phyloP scores from a whole-genome alignment of 92 coral and sea anemone genomes.

The Isaurus tuberculatus region DNA sequence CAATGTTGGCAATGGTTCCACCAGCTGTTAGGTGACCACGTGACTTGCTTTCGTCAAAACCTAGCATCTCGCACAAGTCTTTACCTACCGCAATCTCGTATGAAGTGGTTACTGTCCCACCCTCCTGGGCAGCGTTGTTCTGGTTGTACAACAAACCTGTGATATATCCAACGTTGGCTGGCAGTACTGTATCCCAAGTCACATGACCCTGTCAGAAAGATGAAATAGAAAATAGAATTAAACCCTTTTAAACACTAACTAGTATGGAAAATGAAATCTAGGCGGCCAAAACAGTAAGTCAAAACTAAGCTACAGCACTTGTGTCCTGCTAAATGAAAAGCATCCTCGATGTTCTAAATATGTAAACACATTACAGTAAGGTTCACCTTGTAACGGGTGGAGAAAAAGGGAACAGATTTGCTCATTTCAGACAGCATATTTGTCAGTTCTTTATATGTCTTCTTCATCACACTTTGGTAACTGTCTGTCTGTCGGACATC shows the following conservation, averaged over 20 bases:
- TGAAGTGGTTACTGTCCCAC: slow-evolving; percentile 77
- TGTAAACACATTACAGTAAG: not conserved
- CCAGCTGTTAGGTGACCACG: slow-evolving; percentile 83
- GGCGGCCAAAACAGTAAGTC: too few species aligned
- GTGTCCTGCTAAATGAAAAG: not conserved
- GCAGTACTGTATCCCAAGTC: slow-evolving; percentile 89
- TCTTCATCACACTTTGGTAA: not conserved
- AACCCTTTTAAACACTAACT: too few species aligned
- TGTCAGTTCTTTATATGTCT: not conserved
- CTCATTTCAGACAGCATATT: slow-evolving; percentile 27
- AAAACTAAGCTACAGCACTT: not conserved
- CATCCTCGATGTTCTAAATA: not conserved
- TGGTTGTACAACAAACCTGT: too few species aligned
- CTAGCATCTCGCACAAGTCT: slow-evolving; percentile 88
- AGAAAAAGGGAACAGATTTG: slow-evolving; percentile 29
- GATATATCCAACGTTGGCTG: slow-evolving; percentile 85
- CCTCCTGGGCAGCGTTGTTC: too few species aligned
- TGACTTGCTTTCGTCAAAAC: slow-evolving; percentile 69
- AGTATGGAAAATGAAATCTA: not conserved
- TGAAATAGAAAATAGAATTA: too few species aligned
- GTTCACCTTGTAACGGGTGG: slow-evolving; percentile 20
- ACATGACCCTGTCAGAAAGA: slow-evolving; percentile 78
- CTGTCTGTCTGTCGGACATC: slow-evolving; percentile 9
- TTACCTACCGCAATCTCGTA: slow-evolving; percentile 81
- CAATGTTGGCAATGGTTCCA: slow-evolving; percentile 91